Evolutionary conservation across 2,888 invertebrate species (phyloP), one percentile per base, ranked within the genome.

Genomic region (Chrysina gloriosa): DNA sequence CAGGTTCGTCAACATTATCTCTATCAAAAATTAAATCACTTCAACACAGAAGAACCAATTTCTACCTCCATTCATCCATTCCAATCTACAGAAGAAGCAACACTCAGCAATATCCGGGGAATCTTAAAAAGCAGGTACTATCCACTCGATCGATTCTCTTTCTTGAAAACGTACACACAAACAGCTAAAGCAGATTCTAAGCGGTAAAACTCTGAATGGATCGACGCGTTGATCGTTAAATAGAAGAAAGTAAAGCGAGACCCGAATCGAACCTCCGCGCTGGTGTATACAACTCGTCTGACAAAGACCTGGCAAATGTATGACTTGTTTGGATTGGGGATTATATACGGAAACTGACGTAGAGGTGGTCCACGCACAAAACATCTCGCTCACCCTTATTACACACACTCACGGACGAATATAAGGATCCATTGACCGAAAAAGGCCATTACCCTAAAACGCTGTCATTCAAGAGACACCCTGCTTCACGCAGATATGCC

Each of bases 321-420:
- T 71, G 70, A 70, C 58, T 65, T 68, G 68, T 70, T 70, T 74
- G 72, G 72, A 70, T 70, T 74, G 69, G 69, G 74, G 74, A 76
- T 76, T 76, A 75, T 34, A 67, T n/a, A n/a, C n/a, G 69, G 66
- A 31, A 72, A 48, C 68, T 69, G 65, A 72, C 70, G 69, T 64
- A 50, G 68, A 69, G 76, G 76, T 76, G 75, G 75, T 74, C 74
- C 65, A 63, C 69, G 52, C 9, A 19, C 16, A 52, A 14, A 52
- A 52, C 52, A 29, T 19, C 25, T 27, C 52, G 14, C 31, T 31
- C 31, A 29, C 52, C 31, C 31, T 31, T 29, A 27, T n/a, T 19
- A 52, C 29, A 25, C 52, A 7, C 21, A 45, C 16, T 45, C 45
- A 45, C 45, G 31, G 36, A 42, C 27, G 42, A 61, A 61, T 61